These are phyloP conservation scores for Hydraecia micacea DNA, from an alignment of 2,888 invertebrate genomes.

Conservation along the genomic window DNA sequence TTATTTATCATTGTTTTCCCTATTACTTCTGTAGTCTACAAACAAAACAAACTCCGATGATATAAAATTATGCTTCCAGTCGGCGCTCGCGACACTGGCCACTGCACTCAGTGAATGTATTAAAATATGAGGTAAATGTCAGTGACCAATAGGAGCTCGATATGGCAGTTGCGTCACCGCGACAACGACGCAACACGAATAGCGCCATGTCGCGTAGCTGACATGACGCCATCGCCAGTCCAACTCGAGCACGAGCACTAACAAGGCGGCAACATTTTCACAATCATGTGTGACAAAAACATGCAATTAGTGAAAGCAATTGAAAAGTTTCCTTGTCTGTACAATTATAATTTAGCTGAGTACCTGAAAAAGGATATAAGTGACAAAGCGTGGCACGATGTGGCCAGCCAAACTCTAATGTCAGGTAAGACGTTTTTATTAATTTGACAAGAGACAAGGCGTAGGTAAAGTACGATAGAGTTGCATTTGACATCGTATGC, in stretches of 20 bases:
- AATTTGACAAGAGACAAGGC: background rate
- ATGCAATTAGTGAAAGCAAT: conserved; percentile 70
- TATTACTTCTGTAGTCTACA: conserved; percentile 3
- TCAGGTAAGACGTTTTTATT: conserved; percentile 66
- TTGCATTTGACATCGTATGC: background rate
- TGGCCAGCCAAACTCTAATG: conserved; percentile 67
- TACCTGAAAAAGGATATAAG: conserved; percentile 73
- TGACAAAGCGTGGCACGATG: conserved; percentile 74
- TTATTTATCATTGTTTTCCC: conserved; percentile 5
- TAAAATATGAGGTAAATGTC: conserved; percentile 43
- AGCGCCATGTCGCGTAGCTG: conserved; percentile 70
- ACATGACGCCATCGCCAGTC: conserved; percentile 65
- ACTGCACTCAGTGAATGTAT: conserved; percentile 42
- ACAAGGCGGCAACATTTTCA: conserved; percentile 44
- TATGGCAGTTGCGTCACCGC: conserved; percentile 67
- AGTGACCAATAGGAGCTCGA: conserved; percentile 49
- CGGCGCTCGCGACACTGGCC: conserved; percentile 48
- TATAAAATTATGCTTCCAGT: conserved; percentile 21
- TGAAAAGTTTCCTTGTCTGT: conserved; percentile 72
- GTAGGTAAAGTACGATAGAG: background rate
- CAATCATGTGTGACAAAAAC: conserved; percentile 72
- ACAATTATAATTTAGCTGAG: conserved; percentile 70
- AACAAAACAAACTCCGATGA: conserved; percentile 8
- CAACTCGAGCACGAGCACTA: conserved; percentile 41
- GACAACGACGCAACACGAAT: conserved; percentile 68